Percentiles rank a stretch among this genome's conserved stretches.
These are phyloP conservation scores for Campoplex nolae DNA, from an alignment of 2,888 invertebrate species.

Conservation along the genomic window DNA sequence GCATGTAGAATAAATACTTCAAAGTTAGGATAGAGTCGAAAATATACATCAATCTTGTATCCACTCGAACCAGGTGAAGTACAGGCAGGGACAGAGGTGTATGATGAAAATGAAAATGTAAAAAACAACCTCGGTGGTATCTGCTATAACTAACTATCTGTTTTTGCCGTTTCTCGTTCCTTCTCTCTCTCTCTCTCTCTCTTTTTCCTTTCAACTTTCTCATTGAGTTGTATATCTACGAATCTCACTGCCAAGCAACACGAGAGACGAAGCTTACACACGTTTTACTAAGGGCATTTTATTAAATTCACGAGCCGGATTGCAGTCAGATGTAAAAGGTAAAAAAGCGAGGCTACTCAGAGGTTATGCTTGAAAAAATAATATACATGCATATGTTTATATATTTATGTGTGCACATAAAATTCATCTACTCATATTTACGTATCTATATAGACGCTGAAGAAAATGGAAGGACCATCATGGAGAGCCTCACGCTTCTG, in stretches of 20 bases:
- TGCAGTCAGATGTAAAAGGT: slow-evolving; percentile 41
- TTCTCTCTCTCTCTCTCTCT: not conserved
- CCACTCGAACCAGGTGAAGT: not conserved
- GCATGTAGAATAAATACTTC: not conserved
- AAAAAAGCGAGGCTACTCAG: slow-evolving; percentile 42
- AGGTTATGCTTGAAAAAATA: slow-evolving; percentile 8
- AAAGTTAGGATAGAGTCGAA: not conserved
- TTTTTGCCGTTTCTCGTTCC: not conserved
- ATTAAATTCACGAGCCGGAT: slow-evolving; percentile 29
- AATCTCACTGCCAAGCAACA: not conserved
- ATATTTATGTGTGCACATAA: slow-evolving; percentile 12
- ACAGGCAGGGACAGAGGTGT: not conserved
- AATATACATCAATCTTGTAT: not conserved
- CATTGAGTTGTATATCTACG: slow-evolving; percentile 7
- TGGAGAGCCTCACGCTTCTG: slow-evolving; percentile 45
- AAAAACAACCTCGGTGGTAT: not conserved
- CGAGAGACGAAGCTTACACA: slow-evolving; percentile 40
- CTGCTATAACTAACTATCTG: slow-evolving; percentile 43
- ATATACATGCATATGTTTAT: slow-evolving; percentile 1
- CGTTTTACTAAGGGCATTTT: slow-evolving; percentile 43
- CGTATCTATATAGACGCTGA: not conserved
- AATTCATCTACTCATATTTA: slow-evolving; percentile 11
- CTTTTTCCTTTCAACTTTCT: not conserved
- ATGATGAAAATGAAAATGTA: not conserved
- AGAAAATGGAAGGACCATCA: slow-evolving; percentile 63